A percentile compares a stretch with the other conserved stretches of the same genome.
phyloP scores from a whole-genome alignment of 2,888 invertebrate species.

The Diarsia rubi region DNA sequence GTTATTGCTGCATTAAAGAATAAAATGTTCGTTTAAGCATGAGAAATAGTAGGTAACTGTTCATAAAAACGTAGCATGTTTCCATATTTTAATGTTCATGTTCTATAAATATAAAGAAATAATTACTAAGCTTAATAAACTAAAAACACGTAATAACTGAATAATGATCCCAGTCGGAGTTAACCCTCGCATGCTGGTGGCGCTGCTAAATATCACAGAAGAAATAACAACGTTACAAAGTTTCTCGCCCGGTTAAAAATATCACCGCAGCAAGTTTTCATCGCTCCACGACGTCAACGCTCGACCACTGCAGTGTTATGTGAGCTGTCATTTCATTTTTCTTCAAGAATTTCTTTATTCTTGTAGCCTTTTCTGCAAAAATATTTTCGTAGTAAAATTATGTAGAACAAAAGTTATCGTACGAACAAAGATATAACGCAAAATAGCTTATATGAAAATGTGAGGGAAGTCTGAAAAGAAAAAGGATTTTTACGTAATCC shows the following conservation, averaged over 20 bases:
- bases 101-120: slow-evolving; percentile 29
- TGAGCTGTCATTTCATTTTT: slow-evolving; percentile 26
- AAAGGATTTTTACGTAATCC: slow-evolving; percentile 57
- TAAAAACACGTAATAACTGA: slow-evolving; percentile 28
- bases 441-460: slow-evolving; percentile 21
- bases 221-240: slow-evolving; percentile 40
- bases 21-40: not conserved
- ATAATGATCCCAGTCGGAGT: slow-evolving; percentile 31
- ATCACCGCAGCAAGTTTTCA: slow-evolving; percentile 60
- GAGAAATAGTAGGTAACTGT: not conserved
- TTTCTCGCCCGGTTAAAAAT: slow-evolving; percentile 58
- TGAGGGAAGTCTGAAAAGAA: slow-evolving; percentile 20
- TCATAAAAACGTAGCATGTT: slow-evolving; percentile 1
- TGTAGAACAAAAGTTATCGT: slow-evolving; percentile 14
- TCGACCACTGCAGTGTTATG: slow-evolving; percentile 58
- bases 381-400: not conserved
- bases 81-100: slow-evolving; percentile 1
- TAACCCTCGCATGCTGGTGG: slow-evolving; percentile 40
- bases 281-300: slow-evolving; percentile 57
- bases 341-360: slow-evolving; percentile 11
- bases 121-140: slow-evolving; percentile 32
- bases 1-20: not conserved
- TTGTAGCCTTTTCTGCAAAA: not conserved
- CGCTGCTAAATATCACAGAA: slow-evolving; percentile 27
- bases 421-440: slow-evolving; percentile 19